Base-by-base conservation (phyloP, 2,113 vertebrate species). In the Pheucticus melanocephalus region DNA sequence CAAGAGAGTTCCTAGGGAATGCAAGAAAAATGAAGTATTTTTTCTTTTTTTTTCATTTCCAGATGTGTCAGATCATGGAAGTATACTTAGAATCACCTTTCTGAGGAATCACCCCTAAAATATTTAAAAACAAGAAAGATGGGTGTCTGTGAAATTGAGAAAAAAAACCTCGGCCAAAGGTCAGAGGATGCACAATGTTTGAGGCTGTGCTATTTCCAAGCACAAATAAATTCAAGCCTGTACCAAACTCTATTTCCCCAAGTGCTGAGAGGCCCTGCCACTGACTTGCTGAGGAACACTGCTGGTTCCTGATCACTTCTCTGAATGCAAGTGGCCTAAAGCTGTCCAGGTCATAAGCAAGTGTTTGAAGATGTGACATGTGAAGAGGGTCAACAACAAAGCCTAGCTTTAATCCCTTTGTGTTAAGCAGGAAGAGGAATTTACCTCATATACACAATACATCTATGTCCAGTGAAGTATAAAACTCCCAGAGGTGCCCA, bases 351-450 rank as follows among this genome's bases (percentile, higher is more conserved):
- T 75, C 92, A 87, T 40, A 86, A 86, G 76, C 68, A 95, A 60
- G 82, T 75, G 75, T 90, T 80, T 93, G 88, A 96, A 91, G 79
- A 90, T 19, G 40, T 86, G 60, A 95, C 75, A 93, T 4, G 22
- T 60, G 87, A 94, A 90, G 68, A 86, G 35, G 45, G 79, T 68
- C 78, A 84, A 70, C 68, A 65, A 91, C 68, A 95, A 96, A 86
- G 84, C 44, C 47, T 23, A 70, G 71, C 42, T 90, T 85, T 94
- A 95, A 96, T 94, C 85, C 75, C 84, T 91, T 81, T 77, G 75
- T 95, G 72, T 48, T 50, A 87, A 90, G 80, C 64, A 94, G 86
- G 90, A 95, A 95, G 73, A 65, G 30, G 85, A 82, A 86, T 92
- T 81, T 82, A 75, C 65, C 47, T 82, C 63, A 25, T 76, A 65